Evolutionary conservation across 2,113 vertebrate species (phyloP).

Genomic region (Amia ocellicauda): DNA sequence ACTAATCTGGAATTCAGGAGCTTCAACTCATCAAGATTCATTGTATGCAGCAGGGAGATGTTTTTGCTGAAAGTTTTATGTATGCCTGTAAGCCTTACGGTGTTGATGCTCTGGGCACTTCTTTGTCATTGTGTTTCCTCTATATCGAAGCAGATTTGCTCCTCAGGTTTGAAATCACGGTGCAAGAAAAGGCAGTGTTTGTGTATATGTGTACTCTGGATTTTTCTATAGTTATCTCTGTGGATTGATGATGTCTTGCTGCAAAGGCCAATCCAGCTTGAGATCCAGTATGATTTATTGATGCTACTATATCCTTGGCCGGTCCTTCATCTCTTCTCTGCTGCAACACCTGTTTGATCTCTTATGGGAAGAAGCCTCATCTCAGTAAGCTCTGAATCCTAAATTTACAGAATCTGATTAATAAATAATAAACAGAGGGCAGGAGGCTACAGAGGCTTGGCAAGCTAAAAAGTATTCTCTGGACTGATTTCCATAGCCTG

Average conservation of each 20-base stretch:
- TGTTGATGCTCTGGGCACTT: no score
- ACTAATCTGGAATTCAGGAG: no score
- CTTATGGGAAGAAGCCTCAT: not conserved
- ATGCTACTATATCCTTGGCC: slow-evolving; percentile 6
- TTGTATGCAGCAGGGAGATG: no score
- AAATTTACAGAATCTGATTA: not conserved
- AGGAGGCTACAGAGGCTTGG: no score
- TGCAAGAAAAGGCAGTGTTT: not conserved
- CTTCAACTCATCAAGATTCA: no score
- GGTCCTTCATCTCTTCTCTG: not conserved
- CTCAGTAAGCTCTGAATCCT: not conserved
- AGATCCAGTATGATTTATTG: not conserved
- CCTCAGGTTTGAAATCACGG: not conserved
- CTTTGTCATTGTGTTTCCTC: not conserved
- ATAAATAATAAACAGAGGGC: not conserved
- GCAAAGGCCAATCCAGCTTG: no score
- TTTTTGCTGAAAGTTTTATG: no score
- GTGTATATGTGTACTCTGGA: not conserved
- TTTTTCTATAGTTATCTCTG: not conserved
- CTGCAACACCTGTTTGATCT: slow-evolving; percentile 8
- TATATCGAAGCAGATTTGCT: not conserved
- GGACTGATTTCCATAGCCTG: no score
- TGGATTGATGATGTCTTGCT: no score
- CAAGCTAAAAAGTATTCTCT: no score
- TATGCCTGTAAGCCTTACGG: no score